Conservation (phyloP, 1,140 invertebrate species). For the Orius insidiosus region DNA sequence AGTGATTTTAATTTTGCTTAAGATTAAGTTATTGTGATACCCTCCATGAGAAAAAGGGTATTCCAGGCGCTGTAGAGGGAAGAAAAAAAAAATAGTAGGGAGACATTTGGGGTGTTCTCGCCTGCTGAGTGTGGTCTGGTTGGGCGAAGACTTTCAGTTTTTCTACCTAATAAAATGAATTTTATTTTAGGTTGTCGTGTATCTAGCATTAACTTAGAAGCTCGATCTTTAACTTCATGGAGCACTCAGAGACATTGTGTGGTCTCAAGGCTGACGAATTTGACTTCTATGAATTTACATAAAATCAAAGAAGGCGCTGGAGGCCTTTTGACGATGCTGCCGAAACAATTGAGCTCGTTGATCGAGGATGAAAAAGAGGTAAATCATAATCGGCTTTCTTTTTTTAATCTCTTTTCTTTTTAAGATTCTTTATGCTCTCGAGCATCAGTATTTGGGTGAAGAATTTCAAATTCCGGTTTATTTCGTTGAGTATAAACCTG, state of each 20-base stretch:
- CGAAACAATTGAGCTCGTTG: constrained; percentile 49
- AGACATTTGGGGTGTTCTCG: no score
- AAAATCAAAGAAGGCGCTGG: constrained; percentile 65
- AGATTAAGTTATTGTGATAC: no score
- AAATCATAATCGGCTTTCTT: no score
- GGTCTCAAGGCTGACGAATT: constrained; percentile 55
- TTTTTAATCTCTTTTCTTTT: constrained; percentile 12
- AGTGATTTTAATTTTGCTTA: no score
- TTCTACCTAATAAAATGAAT: no score
- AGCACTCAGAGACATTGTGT: constrained; percentile 76
- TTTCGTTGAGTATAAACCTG: constrained; percentile 55
- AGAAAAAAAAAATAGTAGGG: no score
- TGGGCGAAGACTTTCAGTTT: no score
- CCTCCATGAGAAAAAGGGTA: no score
- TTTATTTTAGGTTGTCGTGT: constrained; percentile 54
- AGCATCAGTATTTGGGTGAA: constrained; percentile 63
- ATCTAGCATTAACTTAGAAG: constrained; percentile 69
- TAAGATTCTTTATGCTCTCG: constrained; percentile 59
- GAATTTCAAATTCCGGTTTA: constrained; percentile 78
- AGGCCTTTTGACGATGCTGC: constrained; percentile 66
- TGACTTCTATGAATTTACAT: constrained; percentile 57
- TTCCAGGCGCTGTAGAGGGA: no score
- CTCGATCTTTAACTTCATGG: constrained; percentile 67
- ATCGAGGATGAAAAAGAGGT: constrained; percentile 54
- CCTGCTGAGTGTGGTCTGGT: no score